Evolutionary conservation across 2,113 vertebrate genomes (phyloP), one percentile per base, ranked within the genome.

Genomic region (Cyanistes caeruleus): DNA sequence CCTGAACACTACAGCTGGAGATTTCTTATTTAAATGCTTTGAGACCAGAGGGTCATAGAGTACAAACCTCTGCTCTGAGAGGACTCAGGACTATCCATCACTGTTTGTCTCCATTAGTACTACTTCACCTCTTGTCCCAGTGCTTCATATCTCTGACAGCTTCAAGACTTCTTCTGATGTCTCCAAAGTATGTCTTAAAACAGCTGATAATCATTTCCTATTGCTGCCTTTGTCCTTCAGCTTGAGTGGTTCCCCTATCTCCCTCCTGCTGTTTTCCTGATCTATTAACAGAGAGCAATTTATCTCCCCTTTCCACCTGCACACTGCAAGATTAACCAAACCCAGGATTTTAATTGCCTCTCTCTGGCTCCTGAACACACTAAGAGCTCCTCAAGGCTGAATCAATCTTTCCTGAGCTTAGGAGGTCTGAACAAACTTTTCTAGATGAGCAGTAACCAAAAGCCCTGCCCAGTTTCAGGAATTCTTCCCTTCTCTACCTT

Each of bases 1-100:
- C 70, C 25, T 30, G 82, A 70, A 60, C 85, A 52, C 31, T 77
- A 14, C 25, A 77, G 63, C 13, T 80, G 31, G 13, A 20, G 25
- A 51, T 31, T 94, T 83, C 68, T 97, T 82, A 76, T 90, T 93
- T 63, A 74, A 86, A 90, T 74, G 9, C 21, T 58, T 31, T 69
- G 46, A 84, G 43, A 89, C 14, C 30, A 73, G 39, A 52, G 56
- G 48, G 55, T 81, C 89, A 84, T 4, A 23, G 59, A 84, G 43
- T 31, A 53, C 48, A 81, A 58, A 59, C 48, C 41, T 63, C 64
- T 75, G 30, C 84, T 84, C 9, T 13, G 69, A 87, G 43, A 85
- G 41, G 51, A 14, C 69, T 78, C 60, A 15, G 18, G 46, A 68
- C 48, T 41, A 39, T 67, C 33, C 49, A 59, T 62, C 7, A 9